phyloP scores from a whole-genome alignment of 1,140 invertebrate genomes.

The Vanessa atalanta region DNA sequence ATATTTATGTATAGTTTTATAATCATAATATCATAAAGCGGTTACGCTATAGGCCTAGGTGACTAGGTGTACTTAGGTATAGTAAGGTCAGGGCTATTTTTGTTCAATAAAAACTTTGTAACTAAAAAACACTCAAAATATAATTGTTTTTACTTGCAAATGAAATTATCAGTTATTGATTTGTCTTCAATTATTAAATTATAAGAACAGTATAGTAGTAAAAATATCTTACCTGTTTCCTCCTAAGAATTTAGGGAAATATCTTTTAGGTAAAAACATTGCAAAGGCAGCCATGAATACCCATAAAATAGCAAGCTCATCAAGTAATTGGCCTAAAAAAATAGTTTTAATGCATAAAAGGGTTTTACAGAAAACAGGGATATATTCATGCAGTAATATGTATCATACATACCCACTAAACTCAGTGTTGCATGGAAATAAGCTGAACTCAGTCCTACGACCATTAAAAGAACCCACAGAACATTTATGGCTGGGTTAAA shows the following conservation, averaged over 20 bases:
- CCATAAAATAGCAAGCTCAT: conserved; percentile 91
- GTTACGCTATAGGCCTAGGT: too few species aligned
- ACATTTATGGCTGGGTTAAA: conserved; percentile 89
- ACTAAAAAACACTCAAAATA: too few species aligned
- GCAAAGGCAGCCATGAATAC: conserved; percentile 88
- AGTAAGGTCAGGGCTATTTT: too few species aligned
- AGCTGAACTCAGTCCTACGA: conserved; percentile 89
- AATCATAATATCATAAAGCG: too few species aligned
- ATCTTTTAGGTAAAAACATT: conserved; percentile 86
- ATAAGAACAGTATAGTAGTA: not conserved
- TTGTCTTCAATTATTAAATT: too few species aligned
- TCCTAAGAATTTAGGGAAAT: conserved; percentile 85
- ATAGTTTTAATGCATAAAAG: not conserved
- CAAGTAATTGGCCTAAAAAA: conserved; percentile 86
- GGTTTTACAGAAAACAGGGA: not conserved
- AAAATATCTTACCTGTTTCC: conserved; percentile 82
- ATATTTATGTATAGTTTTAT: too few species aligned
- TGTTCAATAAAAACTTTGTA: too few species aligned
- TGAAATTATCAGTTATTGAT: too few species aligned
- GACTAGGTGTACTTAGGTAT: too few species aligned
- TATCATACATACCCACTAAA: conserved; percentile 83
- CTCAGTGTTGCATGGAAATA: conserved; percentile 92
- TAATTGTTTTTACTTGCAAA: too few species aligned
- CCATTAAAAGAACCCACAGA: conserved; percentile 88
- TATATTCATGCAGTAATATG: not conserved